Percentiles rank a stretch among this genome's conserved stretches.
These are phyloP conservation scores for Magallana angulata DNA, from an alignment of 1,140 invertebrate species.

Conservation along the genomic window DNA sequence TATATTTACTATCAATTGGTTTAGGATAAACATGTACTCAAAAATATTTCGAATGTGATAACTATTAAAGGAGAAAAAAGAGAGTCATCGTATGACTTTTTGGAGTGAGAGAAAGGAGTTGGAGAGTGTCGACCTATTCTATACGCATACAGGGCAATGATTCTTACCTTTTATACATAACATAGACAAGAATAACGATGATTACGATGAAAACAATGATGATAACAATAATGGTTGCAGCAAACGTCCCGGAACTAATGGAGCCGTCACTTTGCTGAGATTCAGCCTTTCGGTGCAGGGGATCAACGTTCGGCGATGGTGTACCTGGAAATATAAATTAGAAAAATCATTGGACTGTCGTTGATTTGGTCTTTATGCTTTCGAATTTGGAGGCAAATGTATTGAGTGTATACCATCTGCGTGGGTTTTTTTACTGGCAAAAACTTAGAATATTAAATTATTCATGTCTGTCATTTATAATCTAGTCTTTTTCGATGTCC, in stretches of 20 bases:
- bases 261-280: not conserved
- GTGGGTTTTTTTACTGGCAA: not conserved
- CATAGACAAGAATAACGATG: not conserved
- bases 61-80: too few relatives aligned
- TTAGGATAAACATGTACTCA: too few relatives aligned
- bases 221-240: not conserved
- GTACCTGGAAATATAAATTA: not conserved
- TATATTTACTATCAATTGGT: too few relatives aligned
- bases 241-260: slow-evolving; percentile 11
- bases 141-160: too few relatives aligned
- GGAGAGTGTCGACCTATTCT: too few relatives aligned
- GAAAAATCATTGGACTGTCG: not conserved
- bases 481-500: too few relatives aligned
- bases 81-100: too few relatives aligned
- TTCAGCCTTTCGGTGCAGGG: too few relatives aligned
- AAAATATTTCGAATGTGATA: too few relatives aligned
- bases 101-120: too few relatives aligned
- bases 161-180: slow-evolving; percentile 28
- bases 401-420: not conserved
- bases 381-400: not conserved
- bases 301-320: not conserved
- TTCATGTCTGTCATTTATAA: too few relatives aligned
- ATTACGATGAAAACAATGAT: slow-evolving; percentile 9
- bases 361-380: not conserved
- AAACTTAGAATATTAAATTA: too few relatives aligned